Base-by-base conservation (phyloP, 1,140 invertebrate genomes). In the Colletes latitarsis region DNA sequence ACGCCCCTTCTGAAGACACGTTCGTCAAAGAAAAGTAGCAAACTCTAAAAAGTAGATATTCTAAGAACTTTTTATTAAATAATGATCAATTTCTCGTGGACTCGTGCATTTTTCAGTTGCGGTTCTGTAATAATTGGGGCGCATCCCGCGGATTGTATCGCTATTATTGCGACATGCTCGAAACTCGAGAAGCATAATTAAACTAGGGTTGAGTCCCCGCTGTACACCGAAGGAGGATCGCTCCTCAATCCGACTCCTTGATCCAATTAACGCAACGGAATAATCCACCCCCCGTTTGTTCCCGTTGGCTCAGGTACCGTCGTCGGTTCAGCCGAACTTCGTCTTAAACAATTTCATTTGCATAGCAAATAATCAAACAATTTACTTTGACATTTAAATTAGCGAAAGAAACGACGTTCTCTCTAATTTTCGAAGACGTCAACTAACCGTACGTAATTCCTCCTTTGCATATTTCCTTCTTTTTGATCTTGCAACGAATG, bases 361-460 rank as follows among this genome's bases (percentile, higher is more conserved):
- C 92, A 92, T 93, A 84, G 89, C 91, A 93, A 92, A 93, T 92
- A 92, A 92, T 92, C 89, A 92, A 92, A 92, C 91, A 92, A 92
- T 91, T 91, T 84, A 86, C 92, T 92, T 93, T 93, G 92, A 93
- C 89, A 93, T 92, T 92, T 90, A 93, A 93, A 92, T 93, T 88
- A 85, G 82, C 83, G 76, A 78, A 80, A 82, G 82, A 85, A 90
- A 82, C 71, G 43, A 46, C n/a, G 30, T 64, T 73, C 62, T 60
- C 82, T 81, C 55, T 91, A 91, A 91, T 92, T 89, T 89, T 80
- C 87, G 21, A 82, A 88, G 84, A 84, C 82, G 82, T 87, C 89
- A 86, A 91, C 88, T 88, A 89, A 85, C 66, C 84, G 81, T 81
- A 85, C 60, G 75, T 88, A 89, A 90, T 88, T 85, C 74, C 68